Percentiles rank a stretch among this genome's conserved stretches.
Evolutionary conservation across 1,140 invertebrate genomes (phyloP).

Genomic region (Coelopa frigida): DNA sequence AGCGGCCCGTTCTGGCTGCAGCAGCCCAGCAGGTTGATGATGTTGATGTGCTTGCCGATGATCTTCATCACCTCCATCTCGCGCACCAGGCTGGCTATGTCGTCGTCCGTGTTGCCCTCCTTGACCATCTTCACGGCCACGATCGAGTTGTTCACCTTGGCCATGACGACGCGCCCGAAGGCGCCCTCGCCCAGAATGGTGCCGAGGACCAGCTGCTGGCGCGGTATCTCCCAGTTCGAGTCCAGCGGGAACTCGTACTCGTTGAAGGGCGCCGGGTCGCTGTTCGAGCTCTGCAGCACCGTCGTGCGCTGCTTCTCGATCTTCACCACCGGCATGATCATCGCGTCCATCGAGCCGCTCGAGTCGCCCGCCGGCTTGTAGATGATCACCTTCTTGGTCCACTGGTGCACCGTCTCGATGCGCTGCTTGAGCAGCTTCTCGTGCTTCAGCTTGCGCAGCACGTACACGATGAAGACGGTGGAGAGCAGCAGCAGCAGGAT

Average conservation of each 20-base stretch:
- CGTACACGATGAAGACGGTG: constrained; percentile 45
- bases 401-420: constrained; percentile 74
- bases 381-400: constrained; percentile 84
- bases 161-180: constrained; percentile 89
- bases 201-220: constrained; percentile 68
- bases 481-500: constrained; percentile 21
- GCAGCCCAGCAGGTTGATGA: constrained; percentile 93
- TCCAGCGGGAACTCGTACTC: constrained; percentile 93
- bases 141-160: constrained; percentile 70
- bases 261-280: constrained; percentile 58
- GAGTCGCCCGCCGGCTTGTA: constrained; percentile 62
- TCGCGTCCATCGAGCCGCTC: constrained; percentile 47
- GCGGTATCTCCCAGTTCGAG: constrained; percentile 81
- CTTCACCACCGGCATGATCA: constrained; percentile 75
- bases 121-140: constrained; percentile 99
- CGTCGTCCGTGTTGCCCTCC: constrained; percentile 95
- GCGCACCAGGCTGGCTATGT: constrained; percentile 91
- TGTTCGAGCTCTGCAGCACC: constrained; percentile 51
- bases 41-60: constrained; percentile 94
- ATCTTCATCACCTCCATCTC: constrained; percentile 99
- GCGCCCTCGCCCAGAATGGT: constrained; percentile 87
- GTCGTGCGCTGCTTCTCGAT: constrained; percentile 76
- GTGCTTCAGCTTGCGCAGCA: constrained; percentile 51
- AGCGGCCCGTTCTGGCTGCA: constrained; percentile 93
- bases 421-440: constrained; percentile 61